Evolutionary conservation across 2,797 vertebrate genomes (phyloP).

Genomic region (Schizopygopsis pylzovi): DNA sequence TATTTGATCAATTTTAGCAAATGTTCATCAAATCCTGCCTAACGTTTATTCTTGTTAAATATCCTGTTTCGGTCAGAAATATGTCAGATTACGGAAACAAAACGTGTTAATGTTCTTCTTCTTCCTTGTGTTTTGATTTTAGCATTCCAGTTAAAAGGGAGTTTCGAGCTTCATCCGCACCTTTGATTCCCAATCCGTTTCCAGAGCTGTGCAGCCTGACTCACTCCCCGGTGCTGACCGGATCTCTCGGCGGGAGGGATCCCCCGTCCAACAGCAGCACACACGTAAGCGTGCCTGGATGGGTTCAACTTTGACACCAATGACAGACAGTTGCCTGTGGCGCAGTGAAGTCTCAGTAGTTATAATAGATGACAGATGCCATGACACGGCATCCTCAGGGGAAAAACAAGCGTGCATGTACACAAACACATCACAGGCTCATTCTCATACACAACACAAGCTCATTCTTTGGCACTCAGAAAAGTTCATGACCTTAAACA

Average conservation of each 20-base stretch:
- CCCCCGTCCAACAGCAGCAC: conserved; percentile 72
- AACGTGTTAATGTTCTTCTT: neutral
- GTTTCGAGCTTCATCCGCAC: conserved; percentile 78
- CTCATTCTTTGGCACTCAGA: neutral
- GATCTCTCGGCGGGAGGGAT: conserved; percentile 71
- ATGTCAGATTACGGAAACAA: neutral
- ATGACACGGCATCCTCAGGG: conserved; percentile 6
- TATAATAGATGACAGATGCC: neutral
- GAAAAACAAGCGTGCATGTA: conserved; percentile 32
- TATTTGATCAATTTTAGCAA: neutral
- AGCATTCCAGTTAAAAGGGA: conserved; percentile 62
- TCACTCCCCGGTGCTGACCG: conserved; percentile 82
- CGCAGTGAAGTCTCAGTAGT: neutral
- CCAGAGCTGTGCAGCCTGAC: conserved; percentile 92
- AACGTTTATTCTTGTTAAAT: neutral
- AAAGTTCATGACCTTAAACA: neutral
- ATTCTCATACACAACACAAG: neutral
- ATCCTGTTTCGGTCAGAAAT: neutral
- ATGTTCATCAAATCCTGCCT: neutral
- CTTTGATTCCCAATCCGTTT: conserved; percentile 93
- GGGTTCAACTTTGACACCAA: neutral
- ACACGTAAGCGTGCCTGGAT: conserved; percentile 78
- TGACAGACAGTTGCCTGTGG: conserved; percentile 13
- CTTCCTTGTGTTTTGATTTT: conserved; percentile 4
- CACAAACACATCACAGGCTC: neutral